Base-by-base conservation (phyloP, 2,888 invertebrate species). In the Spodoptera exigua region DNA sequence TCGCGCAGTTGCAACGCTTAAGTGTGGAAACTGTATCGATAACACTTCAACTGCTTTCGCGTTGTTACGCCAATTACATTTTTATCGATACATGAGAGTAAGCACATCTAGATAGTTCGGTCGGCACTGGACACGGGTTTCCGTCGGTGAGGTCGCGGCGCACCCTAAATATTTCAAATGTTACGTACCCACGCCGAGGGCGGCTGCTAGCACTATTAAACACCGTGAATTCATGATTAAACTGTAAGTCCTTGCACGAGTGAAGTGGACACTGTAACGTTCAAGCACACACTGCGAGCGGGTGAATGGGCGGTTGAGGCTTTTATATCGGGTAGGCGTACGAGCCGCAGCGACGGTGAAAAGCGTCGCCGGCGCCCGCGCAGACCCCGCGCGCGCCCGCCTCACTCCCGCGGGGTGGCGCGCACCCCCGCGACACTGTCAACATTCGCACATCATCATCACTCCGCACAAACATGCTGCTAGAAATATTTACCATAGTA, bases 161-260 rank as follows among this genome's bases (percentile, higher is more conserved):
- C 90, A 83, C 90, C 89, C 86, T 89, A 90, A 90, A 92, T 91
- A 91, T 83, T 89, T 90, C 74, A 89, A 90, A 89, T 88, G 82
- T 82, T 95, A 95, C 95, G 94, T 95, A 96, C 95, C 95, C 94
- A 95, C 95, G 95, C 95, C 95, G 92, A 96, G 94, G 94, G 95
- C 95, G 91, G 95, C 95, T 89, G 95, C 95, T 90, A 95, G 89
- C 92, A 94, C 93, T 92, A 94, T 78, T 89, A 94, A 92, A 93
- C 94, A 94, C 94, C 93, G 88, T 89, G 94, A 90, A 92, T 93
- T 90, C 94, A 94, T 94, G 83, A 79, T 93, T 86, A 83, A 89
- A 89, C 90, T 89, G 85, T 89, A 88, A 92, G 92, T 92, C 92
- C 92, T 92, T 89, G 85, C 91, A 90, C 92, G 81, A 84, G 80